Conservation (phyloP, 2,888 invertebrate genomes). For the Drosophila subsilvestris region DNA sequence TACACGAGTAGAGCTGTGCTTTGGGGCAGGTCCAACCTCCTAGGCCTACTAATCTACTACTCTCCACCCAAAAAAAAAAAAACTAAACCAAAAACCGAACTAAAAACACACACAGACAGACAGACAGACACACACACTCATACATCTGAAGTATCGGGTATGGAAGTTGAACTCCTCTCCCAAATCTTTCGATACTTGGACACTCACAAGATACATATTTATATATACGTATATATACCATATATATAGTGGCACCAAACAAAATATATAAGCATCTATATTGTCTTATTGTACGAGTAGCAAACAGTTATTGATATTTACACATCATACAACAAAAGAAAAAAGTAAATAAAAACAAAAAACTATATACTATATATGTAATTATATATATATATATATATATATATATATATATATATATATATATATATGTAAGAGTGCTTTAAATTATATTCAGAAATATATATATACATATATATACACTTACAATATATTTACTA, state of each 20-base stretch:
- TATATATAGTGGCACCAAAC: constrained; percentile 65
- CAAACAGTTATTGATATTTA: constrained; percentile 71
- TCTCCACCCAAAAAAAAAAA: constrained; percentile 9
- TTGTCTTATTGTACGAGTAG: constrained; percentile 66
- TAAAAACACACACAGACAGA: neutral
- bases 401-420: constrained; percentile 31
- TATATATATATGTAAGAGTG: constrained; percentile 40
- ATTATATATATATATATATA: constrained; percentile 6
- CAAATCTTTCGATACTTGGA: neutral
- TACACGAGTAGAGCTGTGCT: neutral
- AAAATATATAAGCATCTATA: constrained; percentile 51
- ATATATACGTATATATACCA: constrained; percentile 41
- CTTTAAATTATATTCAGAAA: constrained; percentile 60
- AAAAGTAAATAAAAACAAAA: constrained; percentile 11
- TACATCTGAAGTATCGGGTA: constrained; percentile 7
- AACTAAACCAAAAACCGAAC: constrained; percentile 5
- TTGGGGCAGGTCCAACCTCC: neutral
- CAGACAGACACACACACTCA: neutral
- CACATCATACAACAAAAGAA: constrained; percentile 60
- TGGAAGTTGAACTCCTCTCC: neutral
- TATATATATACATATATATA: constrained; percentile 70
- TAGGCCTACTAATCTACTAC: constrained; percentile 17
- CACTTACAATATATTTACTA: constrained; percentile 52
- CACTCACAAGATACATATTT: constrained; percentile 27
- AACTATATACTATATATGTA: constrained; percentile 27